Base-by-base conservation (phyloP, 2,797 vertebrate genomes). In the Taeniopygia guttata region DNA sequence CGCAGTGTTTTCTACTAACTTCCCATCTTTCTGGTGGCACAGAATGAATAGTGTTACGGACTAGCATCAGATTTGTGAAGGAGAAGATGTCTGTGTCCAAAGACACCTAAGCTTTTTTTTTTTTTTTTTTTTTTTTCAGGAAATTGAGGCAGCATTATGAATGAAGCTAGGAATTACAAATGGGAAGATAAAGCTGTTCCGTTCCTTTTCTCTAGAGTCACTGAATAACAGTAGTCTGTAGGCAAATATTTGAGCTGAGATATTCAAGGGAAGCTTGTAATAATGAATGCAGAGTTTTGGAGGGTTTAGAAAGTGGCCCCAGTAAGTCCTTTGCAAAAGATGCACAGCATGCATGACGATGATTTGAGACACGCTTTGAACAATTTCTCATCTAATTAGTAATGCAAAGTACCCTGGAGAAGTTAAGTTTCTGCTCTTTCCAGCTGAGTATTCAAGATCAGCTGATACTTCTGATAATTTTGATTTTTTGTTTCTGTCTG, bases 301-400 rank as follows among this genome's bases (percentile, higher is more conserved):
- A 40, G 22, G 3, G 7, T 20, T 94, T 90, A 56, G 34, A 63
- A 55, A 51, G 27, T 42, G 17, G 23, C 16, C 20, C 7, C 10
- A 8, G 5, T 7, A 32, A 76, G 30, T 70, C 18, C 56, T 51
- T 80, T 38, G 72, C 38, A 36, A 74, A 70, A 83, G 42, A 15
- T 49, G 32, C 42, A 64, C 45, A 68, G 36, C 11, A 11, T 0
- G 0, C 30, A 1, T 23, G 23, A 55, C 0, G 1, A 26, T 90
- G 74, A 38, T 70, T 80, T 59, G 56, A 54, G 32, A 14, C 13
- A 3, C 62, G 23, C 42, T 81, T 86, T 75, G 63, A 59, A 30
- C 20, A 58, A 7, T 46, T 72, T 36, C 6, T 29, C 40, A 23
- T 38, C 43, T 76, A 51, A 23, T 43, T 49, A 51, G 27, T 79